A percentile compares a stretch with the other conserved stretches of the same genome.
Conservation (phyloP, 2,888 invertebrate species). For the Cerastoderma edule region DNA sequence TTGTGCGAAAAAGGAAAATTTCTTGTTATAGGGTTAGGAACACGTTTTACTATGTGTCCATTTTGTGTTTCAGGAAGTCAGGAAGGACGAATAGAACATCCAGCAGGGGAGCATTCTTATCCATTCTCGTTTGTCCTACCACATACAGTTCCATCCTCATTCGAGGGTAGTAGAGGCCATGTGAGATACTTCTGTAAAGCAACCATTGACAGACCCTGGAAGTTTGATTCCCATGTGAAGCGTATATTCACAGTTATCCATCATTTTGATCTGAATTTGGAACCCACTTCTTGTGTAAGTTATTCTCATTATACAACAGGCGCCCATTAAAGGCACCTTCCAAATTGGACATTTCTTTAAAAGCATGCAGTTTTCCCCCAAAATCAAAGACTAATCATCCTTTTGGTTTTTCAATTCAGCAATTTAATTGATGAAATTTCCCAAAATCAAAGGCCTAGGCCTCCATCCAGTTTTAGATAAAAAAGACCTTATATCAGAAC, state of each 20-base stretch:
- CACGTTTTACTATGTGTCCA: neutral
- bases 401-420: neutral
- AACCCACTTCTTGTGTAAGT: constrained; percentile 67
- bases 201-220: constrained; percentile 91
- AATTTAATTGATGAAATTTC: neutral
- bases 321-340: too few relatives aligned
- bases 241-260: constrained; percentile 90
- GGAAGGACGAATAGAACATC: constrained; percentile 60
- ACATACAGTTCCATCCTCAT: constrained; percentile 81
- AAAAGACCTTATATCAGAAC: too few relatives aligned
- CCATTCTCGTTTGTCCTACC: constrained; percentile 69
- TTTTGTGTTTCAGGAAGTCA: constrained; percentile 3
- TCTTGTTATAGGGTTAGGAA: neutral
- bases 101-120: constrained; percentile 71
- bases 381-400: neutral
- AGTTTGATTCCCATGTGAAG: constrained; percentile 93
- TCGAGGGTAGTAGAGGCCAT: constrained; percentile 85
- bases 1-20: neutral
- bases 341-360: neutral
- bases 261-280: constrained; percentile 73
- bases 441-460: too few relatives aligned
- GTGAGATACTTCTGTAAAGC: constrained; percentile 94
- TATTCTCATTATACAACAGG: neutral
- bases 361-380: neutral
- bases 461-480: too few relatives aligned